A percentile compares a stretch with the other conserved stretches of the same genome.
Conservation (phyloP, 2,888 invertebrate genomes). For the Apoda limacodes region DNA sequence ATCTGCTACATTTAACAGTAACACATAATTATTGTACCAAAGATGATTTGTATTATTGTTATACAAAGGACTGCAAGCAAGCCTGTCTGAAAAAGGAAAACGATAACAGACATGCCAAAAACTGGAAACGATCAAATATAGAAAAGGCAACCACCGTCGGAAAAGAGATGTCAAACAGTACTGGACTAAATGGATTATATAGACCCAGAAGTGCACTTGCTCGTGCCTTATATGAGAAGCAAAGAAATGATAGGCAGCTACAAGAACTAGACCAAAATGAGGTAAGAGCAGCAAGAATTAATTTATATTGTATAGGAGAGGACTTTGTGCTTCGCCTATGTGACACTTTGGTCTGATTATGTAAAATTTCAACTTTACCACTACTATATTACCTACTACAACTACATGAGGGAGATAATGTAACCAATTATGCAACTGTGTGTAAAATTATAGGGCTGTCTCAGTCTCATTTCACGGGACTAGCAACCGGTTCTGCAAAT, state of each 20-base stretch:
- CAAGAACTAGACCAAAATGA: constrained; percentile 75
- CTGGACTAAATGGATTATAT: constrained; percentile 58
- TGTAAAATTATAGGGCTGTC: no score
- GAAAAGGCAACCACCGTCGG: constrained; percentile 17
- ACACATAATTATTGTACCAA: constrained; percentile 23
- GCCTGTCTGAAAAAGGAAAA: constrained; percentile 30
- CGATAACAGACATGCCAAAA: constrained; percentile 21
- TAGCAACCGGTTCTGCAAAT: no score
- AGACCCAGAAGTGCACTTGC: constrained; percentile 79
- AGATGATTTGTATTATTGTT: constrained; percentile 39
- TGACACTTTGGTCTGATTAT: no score
- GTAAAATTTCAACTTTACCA: no score
- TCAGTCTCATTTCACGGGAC: no score
- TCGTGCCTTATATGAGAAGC: constrained; percentile 78
- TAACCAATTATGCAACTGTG: no score
- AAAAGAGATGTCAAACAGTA: constrained; percentile 38
- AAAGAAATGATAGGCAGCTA: constrained; percentile 76
- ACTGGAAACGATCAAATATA: constrained; percentile 10
- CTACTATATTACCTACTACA: no score
- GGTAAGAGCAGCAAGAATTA: no score
- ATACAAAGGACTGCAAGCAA: constrained; percentile 36
- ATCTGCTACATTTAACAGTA: constrained; percentile 23
- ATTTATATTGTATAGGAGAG: no score
- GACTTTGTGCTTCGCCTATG: no score
- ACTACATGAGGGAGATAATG: no score